Percentiles rank a stretch among this genome's conserved stretches.
Conservation (phyloP, 2,797 vertebrate species). For the Fistularia tabacaria region DNA sequence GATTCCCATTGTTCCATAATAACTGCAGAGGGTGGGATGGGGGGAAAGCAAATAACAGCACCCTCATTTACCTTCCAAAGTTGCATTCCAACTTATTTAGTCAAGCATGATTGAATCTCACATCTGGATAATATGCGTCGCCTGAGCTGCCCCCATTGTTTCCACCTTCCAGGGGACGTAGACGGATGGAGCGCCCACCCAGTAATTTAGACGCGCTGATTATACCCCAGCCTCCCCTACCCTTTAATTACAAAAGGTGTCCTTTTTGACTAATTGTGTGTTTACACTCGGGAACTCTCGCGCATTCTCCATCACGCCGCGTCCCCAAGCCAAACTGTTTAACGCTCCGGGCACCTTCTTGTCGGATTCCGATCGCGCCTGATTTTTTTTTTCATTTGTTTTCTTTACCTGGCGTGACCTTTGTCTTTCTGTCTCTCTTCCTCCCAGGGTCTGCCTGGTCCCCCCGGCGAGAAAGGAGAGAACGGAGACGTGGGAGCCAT, state of each 20-base stretch:
- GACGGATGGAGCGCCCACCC: conserved; percentile 58
- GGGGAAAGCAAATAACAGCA: conserved; percentile 17
- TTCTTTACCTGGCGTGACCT: conserved; percentile 14
- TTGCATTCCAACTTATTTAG: conserved; percentile 40
- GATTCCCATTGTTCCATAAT: conserved; percentile 7
- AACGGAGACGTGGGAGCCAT: conserved; percentile 94
- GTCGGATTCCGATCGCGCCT: too few species aligned
- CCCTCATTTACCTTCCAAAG: conserved; percentile 28
- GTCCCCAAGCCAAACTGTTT: too few species aligned
- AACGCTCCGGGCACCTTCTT: too few species aligned
- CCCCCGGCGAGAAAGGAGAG: conserved; percentile 96
- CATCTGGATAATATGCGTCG: conserved; percentile 34
- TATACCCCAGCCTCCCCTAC: conserved; percentile 55
- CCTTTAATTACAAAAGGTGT: conserved; percentile 73
- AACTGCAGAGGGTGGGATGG: neutral
- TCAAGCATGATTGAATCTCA: conserved; percentile 47
- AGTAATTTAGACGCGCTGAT: conserved; percentile 68
- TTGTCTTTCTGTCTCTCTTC: conserved; percentile 29
- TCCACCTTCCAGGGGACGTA: conserved; percentile 54
- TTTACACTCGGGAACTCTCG: conserved; percentile 51
- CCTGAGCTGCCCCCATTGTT: conserved; percentile 43
- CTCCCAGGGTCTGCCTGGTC: conserved; percentile 88
- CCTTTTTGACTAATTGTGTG: conserved; percentile 72
- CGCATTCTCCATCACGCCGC: neutral
- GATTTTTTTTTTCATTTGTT: neutral